These are phyloP conservation scores for Andrena haemorrhoa DNA, from an alignment of 2,888 invertebrate genomes.

Conservation along the genomic window DNA sequence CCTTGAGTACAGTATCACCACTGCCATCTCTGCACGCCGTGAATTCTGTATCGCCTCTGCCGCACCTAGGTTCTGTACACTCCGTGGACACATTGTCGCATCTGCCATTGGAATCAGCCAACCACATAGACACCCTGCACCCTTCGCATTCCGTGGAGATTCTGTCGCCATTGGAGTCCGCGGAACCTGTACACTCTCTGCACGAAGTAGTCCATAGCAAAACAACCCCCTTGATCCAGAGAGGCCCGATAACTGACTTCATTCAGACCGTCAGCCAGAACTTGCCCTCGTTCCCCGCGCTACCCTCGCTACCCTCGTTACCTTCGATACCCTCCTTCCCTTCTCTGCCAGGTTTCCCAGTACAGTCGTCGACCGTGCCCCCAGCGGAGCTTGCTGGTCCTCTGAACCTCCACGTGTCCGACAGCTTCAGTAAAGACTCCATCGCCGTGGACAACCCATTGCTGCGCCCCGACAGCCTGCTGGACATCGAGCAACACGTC, in stretches of 20 bases:
- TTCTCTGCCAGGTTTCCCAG: neutral
- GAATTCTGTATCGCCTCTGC: neutral
- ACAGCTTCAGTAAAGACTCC: constrained; percentile 39
- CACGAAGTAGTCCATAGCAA: neutral
- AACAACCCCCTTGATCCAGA: neutral
- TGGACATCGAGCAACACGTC: constrained; percentile 2
- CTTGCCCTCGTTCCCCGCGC: neutral
- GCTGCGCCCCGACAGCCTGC: neutral
- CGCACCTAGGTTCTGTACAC: neutral
- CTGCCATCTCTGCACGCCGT: neutral
- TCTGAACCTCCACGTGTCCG: neutral
- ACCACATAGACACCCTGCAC: neutral
- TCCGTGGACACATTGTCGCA: neutral
- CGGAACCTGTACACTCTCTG: neutral
- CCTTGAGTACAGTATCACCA: neutral
- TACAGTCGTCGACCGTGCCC: neutral
- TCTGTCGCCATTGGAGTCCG: neutral
- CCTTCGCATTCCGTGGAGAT: neutral
- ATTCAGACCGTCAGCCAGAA: neutral
- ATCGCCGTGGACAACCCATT: constrained; percentile 62
- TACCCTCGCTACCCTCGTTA: constrained; percentile 1
- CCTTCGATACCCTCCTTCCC: neutral
- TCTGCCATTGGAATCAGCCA: neutral
- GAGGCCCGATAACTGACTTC: constrained; percentile 4
- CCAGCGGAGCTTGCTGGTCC: neutral